A percentile compares a stretch with the other conserved stretches of the same genome.
These are phyloP conservation scores for Noctua pronuba DNA, from an alignment of 2,888 invertebrate species.

Conservation along the genomic window DNA sequence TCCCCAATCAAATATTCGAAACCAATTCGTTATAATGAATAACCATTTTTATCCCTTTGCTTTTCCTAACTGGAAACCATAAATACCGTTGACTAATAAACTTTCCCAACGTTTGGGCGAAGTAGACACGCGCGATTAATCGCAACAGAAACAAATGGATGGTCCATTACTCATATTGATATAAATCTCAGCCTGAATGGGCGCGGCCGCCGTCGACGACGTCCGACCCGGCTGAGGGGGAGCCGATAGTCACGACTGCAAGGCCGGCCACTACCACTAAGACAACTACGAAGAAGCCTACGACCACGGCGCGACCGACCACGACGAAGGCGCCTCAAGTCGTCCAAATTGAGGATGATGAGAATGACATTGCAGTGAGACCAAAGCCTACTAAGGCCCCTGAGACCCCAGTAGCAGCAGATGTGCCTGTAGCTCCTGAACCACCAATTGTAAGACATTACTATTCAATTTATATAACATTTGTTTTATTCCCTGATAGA, in stretches of 20 bases:
- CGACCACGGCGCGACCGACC: constrained; percentile 46
- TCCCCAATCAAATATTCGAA: constrained; percentile 26
- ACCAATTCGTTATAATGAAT: constrained; percentile 38
- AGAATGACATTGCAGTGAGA: constrained; percentile 66
- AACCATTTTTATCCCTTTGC: constrained; percentile 34
- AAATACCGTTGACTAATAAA: constrained; percentile 67
- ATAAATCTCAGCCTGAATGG: constrained; percentile 93
- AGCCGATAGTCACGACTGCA: constrained; percentile 74
- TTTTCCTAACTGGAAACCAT: constrained; percentile 53
- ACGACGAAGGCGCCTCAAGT: constrained; percentile 50
- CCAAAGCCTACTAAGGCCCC: constrained; percentile 71
- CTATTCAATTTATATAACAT: neutral
- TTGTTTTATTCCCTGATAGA: neutral
- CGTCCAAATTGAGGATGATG: constrained; percentile 59
- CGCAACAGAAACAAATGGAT: constrained; percentile 70
- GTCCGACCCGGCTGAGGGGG: constrained; percentile 88
- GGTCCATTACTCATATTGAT: constrained; percentile 74
- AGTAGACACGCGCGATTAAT: constrained; percentile 73
- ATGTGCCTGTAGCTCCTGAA: constrained; percentile 69
- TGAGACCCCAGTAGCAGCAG: constrained; percentile 51
- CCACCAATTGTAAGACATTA: constrained; percentile 74
- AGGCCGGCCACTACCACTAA: constrained; percentile 72
- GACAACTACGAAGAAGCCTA: constrained; percentile 67
- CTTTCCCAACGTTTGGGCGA: constrained; percentile 64
- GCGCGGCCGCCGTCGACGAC: constrained; percentile 94